These are phyloP conservation scores for Prunella fulvescens DNA, from an alignment of 2,113 vertebrate genomes.

Conservation along the genomic window DNA sequence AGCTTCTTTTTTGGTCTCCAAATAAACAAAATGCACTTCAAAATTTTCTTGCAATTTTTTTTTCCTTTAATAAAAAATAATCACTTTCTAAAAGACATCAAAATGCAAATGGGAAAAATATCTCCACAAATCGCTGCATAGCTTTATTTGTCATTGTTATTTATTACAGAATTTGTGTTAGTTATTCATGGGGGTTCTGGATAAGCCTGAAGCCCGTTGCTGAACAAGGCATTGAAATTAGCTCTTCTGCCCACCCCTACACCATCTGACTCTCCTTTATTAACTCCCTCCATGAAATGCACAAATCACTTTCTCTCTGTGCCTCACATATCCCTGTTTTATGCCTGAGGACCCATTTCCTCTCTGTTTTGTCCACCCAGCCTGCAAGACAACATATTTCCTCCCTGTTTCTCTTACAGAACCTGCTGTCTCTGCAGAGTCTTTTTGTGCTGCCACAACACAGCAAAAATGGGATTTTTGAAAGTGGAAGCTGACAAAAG, in stretches of 20 bases:
- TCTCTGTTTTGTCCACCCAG: not conserved
- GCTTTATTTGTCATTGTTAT: slow-evolving; percentile 9
- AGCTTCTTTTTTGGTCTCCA: not conserved
- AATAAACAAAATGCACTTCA: not conserved
- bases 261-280: not conserved
- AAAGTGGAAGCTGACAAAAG: not conserved
- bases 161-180: not conserved
- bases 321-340: not conserved
- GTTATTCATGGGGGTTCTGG: not conserved
- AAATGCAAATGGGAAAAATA: slow-evolving; percentile 13
- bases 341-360: not conserved
- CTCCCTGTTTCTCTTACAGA: not conserved
- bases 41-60: not conserved
- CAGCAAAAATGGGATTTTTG: not conserved
- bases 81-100: not conserved
- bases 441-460: not conserved
- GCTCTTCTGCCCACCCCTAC: not conserved
- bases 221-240: not conserved
- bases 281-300: not conserved
- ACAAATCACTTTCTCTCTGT: not conserved
- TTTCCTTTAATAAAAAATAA: not conserved
- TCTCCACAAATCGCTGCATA: not conserved
- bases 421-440: not conserved
- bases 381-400: not conserved
- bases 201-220: not conserved